Percentiles rank a stretch among this genome's conserved stretches.
These are phyloP conservation scores for Naso thynnoides DNA, from an alignment of 2,797 vertebrate species.

Conservation along the genomic window DNA sequence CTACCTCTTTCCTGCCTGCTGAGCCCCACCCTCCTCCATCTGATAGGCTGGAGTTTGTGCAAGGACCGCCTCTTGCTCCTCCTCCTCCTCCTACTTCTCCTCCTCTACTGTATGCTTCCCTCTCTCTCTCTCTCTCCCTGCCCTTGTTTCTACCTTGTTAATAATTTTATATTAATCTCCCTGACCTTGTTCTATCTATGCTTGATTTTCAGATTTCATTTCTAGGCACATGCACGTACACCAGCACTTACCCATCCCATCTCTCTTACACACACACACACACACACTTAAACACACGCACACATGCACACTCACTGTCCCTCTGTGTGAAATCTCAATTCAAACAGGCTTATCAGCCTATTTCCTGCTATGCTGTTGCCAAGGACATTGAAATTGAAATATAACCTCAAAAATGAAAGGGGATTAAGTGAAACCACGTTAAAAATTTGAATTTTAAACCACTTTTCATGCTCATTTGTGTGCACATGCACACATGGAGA, in stretches of 20 bases:
- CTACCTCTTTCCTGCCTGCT: conserved; percentile 68
- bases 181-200: conserved; percentile 69
- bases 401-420: conserved; percentile 38
- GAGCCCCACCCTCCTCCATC: conserved; percentile 49
- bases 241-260: not conserved
- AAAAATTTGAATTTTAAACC: not conserved
- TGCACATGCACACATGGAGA: not conserved
- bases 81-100: conserved; percentile 12
- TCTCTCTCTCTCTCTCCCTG: conserved; percentile 52
- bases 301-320: conserved; percentile 21
- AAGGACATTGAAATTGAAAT: conserved; percentile 69
- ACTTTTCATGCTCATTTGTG: conserved; percentile 10
- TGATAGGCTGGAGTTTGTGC: conserved; percentile 60
- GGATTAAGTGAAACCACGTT: conserved; percentile 24
- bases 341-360: conserved; percentile 63
- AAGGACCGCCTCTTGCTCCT: conserved; percentile 46
- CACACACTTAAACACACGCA: conserved; percentile 4
- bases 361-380: conserved; percentile 64
- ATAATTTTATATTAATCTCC: conserved; percentile 69
- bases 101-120: conserved; percentile 42
- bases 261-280: not conserved
- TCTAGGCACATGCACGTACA: conserved; percentile 29
- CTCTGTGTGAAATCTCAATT: conserved; percentile 64
- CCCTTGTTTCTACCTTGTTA: conserved; percentile 73
- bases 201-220: conserved; percentile 64